Percentiles rank a stretch among this genome's conserved stretches.
These are phyloP conservation scores for Sthenelais limicola DNA, from an alignment of 2,888 invertebrate species.

Conservation along the genomic window DNA sequence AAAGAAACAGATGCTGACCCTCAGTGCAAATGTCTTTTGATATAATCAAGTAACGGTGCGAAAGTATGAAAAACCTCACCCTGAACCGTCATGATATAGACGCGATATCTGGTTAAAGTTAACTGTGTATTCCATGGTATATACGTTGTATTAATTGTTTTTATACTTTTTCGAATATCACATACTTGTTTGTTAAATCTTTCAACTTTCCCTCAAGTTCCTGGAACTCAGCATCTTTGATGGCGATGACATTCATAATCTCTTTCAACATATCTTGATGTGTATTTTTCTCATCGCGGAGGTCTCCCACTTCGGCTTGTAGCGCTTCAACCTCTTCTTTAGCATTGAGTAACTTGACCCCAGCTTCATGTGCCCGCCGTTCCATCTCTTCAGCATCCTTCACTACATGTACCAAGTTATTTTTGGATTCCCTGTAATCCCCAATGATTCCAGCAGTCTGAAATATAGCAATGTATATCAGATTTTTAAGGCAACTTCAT, in stretches of 20 bases:
- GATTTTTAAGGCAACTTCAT: too few species aligned
- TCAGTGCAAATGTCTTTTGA: too few species aligned
- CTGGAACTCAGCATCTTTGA: slow-evolving; percentile 66
- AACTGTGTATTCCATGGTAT: too few species aligned
- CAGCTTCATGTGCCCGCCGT: slow-evolving; percentile 62
- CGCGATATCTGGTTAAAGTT: too few species aligned
- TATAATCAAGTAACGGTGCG: too few species aligned
- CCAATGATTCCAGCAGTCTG: slow-evolving; percentile 52
- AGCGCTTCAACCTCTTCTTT: slow-evolving; percentile 60
- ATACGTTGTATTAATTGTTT: too few species aligned
- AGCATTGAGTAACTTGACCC: slow-evolving; percentile 61
- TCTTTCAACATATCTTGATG: slow-evolving; percentile 63
- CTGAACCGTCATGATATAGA: too few species aligned
- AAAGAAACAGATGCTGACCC: too few species aligned
- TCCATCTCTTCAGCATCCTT: slow-evolving; percentile 65
- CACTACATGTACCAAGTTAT: slow-evolving; percentile 56
- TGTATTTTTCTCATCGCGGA: slow-evolving; percentile 51
- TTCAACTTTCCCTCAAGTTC: slow-evolving; percentile 55
- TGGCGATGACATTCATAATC: slow-evolving; percentile 62
- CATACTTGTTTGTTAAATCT: slow-evolving; percentile 28
- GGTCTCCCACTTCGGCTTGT: slow-evolving; percentile 44
- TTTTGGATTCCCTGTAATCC: slow-evolving; percentile 60
- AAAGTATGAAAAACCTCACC: too few species aligned
- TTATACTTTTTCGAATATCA: too few species aligned
- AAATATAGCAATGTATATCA: not conserved